A percentile compares a stretch with the other conserved stretches of the same genome.
Evolutionary conservation across 2,888 invertebrate genomes (phyloP).

Genomic region (Cerceris ruficornis): DNA sequence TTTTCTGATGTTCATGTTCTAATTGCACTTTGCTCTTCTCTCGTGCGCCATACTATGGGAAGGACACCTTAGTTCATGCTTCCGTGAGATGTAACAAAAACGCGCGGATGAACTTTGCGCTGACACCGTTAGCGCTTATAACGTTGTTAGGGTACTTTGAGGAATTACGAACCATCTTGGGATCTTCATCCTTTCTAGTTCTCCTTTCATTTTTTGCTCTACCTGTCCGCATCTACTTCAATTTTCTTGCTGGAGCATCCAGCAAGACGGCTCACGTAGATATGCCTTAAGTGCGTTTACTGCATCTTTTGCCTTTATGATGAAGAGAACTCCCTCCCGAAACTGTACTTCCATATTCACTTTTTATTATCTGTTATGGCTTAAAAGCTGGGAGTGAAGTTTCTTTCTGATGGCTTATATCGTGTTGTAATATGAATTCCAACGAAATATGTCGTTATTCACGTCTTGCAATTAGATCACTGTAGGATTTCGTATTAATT

Average conservation of each 20-base stretch:
- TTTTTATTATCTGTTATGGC: not conserved
- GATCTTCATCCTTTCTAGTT: slow-evolving; percentile 38
- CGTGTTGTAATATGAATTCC: no score
- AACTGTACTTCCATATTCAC: slow-evolving; percentile 34
- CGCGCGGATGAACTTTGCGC: slow-evolving; percentile 2
- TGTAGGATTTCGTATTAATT: no score
- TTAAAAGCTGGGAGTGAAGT: no score
- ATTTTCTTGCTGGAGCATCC: slow-evolving; percentile 53
- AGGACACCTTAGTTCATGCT: slow-evolving; percentile 9
- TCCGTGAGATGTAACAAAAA: slow-evolving; percentile 8
- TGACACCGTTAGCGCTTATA: no score
- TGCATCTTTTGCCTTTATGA: slow-evolving; percentile 33
- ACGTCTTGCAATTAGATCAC: no score
- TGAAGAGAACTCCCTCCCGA: slow-evolving; percentile 34
- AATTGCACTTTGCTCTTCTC: slow-evolving; percentile 2
- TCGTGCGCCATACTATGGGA: not conserved
- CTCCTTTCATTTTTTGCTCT: slow-evolving; percentile 27
- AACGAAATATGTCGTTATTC: no score
- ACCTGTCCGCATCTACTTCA: slow-evolving; percentile 47
- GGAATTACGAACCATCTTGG: slow-evolving; percentile 32
- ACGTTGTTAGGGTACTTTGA: slow-evolving; percentile 10
- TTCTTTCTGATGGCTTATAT: no score
- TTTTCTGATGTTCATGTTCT: not conserved
- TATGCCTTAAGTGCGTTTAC: slow-evolving; percentile 55
- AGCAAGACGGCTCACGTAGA: slow-evolving; percentile 35